phyloP scores from a whole-genome alignment of 1,140 invertebrate genomes.

The Venturia canescens region DNA sequence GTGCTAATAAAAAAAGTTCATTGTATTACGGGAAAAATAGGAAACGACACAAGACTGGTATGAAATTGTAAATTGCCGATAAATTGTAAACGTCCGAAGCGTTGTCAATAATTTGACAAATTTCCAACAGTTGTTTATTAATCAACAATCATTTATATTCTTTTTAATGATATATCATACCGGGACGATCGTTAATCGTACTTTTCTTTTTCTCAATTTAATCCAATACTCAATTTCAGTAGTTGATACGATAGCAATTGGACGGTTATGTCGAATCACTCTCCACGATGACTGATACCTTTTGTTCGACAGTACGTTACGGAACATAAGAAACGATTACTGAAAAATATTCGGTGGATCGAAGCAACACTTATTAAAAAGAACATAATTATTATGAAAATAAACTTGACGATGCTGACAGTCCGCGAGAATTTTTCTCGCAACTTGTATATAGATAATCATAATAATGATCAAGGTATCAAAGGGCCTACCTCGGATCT shows the following conservation, averaged over 20 bases:
- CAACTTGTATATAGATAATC: conserved; percentile 34
- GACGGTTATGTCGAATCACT: not conserved
- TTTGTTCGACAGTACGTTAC: not conserved
- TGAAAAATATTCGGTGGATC: not conserved
- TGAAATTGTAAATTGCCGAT: not conserved
- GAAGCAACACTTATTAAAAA: not conserved
- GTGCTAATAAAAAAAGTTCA: not conserved
- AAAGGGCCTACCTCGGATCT: conserved; percentile 23
- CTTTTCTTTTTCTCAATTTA: not conserved
- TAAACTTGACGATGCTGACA: not conserved
- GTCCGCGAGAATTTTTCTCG: conserved; percentile 12
- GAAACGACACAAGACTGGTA: not conserved
- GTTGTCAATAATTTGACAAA: not conserved
- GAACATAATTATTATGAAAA: not conserved
- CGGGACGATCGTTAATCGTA: not conserved
- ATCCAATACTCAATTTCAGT: conserved; percentile 24
- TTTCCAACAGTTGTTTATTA: not conserved
- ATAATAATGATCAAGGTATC: conserved; percentile 23
- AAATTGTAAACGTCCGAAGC: not conserved
- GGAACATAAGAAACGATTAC: not conserved
- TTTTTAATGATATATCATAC: not conserved
- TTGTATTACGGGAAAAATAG: not conserved
- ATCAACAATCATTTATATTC: not conserved
- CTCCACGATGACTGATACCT: not conserved
- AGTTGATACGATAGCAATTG: conserved; percentile 13